Percentiles rank a stretch among this genome's conserved stretches.
Evolutionary conservation across 2,113 vertebrate species (phyloP).

Genomic region (Pelecanoides urinatrix): DNA sequence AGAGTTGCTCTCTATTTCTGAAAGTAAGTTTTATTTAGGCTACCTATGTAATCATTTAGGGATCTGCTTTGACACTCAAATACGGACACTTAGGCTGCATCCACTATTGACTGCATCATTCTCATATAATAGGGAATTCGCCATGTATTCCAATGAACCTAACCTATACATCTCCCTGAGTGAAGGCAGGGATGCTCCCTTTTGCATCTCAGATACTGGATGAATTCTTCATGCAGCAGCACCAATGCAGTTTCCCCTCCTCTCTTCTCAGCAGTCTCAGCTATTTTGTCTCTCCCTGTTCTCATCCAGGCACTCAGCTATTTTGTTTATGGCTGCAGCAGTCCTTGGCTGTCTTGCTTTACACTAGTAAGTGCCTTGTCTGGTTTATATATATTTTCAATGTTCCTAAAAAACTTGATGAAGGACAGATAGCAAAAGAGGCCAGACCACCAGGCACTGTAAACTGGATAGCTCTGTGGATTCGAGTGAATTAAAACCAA

Average conservation of each 20-base stretch:
- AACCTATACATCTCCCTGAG: not conserved
- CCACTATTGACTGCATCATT: not conserved
- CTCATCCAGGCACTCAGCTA: not conserved
- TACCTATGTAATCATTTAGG: not conserved
- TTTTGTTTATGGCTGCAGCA: not conserved
- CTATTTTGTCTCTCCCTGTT: not conserved
- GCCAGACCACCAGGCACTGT: not conserved
- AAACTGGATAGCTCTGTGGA: constrained; percentile 4
- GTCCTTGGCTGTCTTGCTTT: not conserved
- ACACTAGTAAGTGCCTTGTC: not conserved
- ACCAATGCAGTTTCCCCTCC: not conserved
- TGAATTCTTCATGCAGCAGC: not conserved
- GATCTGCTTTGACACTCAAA: not conserved
- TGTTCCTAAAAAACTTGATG: not conserved
- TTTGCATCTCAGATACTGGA: not conserved
- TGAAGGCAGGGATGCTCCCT: not conserved
- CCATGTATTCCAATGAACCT: not conserved
- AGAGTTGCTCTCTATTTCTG: not conserved
- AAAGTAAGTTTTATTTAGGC: not conserved
- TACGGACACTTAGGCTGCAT: not conserved
- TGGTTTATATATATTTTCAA: not conserved
- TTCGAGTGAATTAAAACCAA: constrained; percentile 10
- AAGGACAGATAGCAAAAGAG: constrained; percentile 24
- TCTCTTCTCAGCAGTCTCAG: not conserved
- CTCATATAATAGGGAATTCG: not conserved